Conservation (phyloP, 2,113 vertebrate species). For the mouse (Mus musculus) region DNA sequence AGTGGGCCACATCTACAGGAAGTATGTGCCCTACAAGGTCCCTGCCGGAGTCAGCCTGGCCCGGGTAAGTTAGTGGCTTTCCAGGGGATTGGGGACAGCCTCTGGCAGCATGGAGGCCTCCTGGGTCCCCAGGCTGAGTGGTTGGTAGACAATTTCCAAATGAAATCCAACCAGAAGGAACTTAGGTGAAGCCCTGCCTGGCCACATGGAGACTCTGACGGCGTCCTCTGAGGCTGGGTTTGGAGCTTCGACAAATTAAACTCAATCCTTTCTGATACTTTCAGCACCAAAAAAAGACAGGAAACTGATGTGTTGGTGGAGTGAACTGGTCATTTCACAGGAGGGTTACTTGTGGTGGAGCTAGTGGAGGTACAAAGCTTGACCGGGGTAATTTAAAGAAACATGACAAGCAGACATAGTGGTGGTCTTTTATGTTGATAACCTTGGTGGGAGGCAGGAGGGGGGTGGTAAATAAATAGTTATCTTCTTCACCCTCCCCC, state of each 20-base stretch:
- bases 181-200: background rate
- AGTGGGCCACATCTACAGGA: conserved; percentile 98
- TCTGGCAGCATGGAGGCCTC: background rate
- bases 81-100: fast-evolving
- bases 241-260: background rate
- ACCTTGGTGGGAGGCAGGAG: background rate
- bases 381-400: background rate
- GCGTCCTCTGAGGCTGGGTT: background rate
- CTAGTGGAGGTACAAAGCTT: background rate
- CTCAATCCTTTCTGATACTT: background rate
- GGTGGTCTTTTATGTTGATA: background rate
- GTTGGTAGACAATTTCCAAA: background rate
- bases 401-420: background rate
- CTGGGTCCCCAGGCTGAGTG: background rate
- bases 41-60: conserved; percentile 96
- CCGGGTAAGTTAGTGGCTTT: conserved; percentile 88
- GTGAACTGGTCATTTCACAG: background rate
- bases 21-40: conserved; percentile 98
- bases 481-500: background rate
- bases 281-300: background rate
- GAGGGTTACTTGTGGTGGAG: background rate
- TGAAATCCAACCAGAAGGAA: background rate
- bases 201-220: background rate
- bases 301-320: background rate
- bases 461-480: background rate